Base-by-base conservation (phyloP, 2,113 vertebrate genomes). In the Carassius gibelio region DNA sequence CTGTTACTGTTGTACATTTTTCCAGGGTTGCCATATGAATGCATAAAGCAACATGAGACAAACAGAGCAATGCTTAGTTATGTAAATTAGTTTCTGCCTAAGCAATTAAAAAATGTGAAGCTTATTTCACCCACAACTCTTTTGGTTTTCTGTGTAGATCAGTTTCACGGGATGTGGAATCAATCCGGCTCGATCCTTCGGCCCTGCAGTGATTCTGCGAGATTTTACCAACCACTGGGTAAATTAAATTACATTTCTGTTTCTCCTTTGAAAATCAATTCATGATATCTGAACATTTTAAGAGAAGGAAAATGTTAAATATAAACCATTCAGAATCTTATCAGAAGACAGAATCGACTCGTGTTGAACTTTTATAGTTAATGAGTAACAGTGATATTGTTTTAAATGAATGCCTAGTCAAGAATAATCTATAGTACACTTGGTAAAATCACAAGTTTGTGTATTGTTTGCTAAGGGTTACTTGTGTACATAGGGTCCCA, bases 111-210 rank as follows among this genome's bases (percentile, higher is more conserved):
- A 57, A 11, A 21, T 21, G 9, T 17, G 13, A 13, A 75, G 23
- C 23, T 52, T 30, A 36, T 3, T 45, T 48, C 34, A 4, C 68
- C 34, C 62, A 30, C 19, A 8, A 66, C 34, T 36, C 14, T 61
- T 55, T 10, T 84, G 3, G 86, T 87, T 34, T 0, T 92, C 88
- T 89, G 15, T 42, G 4, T 64, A 99, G 98, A 99, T 99, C 15
- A 98, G 98, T 89, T 99, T 96, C 92, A 99, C 98, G 0, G 98
- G 98, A 55, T 99, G 98, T 5, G 95, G 98, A 19, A 99, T 99
- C 84, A 99, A 99, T 86, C 98, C 98, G 0, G 98, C 98, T 10
- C 95, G 98, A 23, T 98, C 98, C 48, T 99, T 99, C 0, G 98
- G 97, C 14, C 96, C 98, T 0, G 96, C 98, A 0, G 89, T 99